A percentile compares a stretch with the other conserved stretches of the same genome.
phyloP scores from a whole-genome alignment of 2,113 vertebrate genomes.

The Trematocara variabile region DNA sequence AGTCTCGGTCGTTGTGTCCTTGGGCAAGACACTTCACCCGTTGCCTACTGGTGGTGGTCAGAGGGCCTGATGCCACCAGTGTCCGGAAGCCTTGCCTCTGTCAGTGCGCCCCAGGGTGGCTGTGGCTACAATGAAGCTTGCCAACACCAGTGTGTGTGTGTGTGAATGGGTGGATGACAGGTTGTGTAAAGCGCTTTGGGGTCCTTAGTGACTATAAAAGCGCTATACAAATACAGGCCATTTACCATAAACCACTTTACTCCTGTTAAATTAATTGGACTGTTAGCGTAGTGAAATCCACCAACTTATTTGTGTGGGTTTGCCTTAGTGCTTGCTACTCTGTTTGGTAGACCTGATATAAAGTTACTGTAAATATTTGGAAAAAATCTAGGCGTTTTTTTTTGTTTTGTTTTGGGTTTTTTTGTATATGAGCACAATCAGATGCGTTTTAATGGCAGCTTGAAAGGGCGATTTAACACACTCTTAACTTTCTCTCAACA shows the following conservation, averaged over 20 bases:
- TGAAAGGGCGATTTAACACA: background rate
- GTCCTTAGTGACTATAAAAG: no score
- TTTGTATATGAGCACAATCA: background rate
- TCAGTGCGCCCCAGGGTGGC: no score
- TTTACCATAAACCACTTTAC: background rate
- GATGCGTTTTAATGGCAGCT: background rate
- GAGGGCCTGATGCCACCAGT: no score
- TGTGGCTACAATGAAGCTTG: no score
- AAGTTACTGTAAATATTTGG: background rate
- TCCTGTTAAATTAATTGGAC: slow-evolving; percentile 10
- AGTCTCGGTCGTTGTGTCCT: no score
- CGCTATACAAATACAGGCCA: no score
- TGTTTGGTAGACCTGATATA: background rate
- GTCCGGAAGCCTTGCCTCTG: no score
- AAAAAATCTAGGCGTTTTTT: background rate
- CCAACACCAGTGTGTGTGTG: no score
- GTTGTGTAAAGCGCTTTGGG: no score
- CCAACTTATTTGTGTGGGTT: slow-evolving; percentile 57
- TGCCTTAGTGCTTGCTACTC: background rate
- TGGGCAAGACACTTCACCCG: no score
- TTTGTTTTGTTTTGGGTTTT: background rate
- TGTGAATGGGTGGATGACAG: no score
- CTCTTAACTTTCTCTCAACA: background rate
- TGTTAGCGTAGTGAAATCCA: slow-evolving; percentile 19
- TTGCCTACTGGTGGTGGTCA: no score